Conservation (phyloP, 2,797 vertebrate genomes). For the Siniperca undulata region DNA sequence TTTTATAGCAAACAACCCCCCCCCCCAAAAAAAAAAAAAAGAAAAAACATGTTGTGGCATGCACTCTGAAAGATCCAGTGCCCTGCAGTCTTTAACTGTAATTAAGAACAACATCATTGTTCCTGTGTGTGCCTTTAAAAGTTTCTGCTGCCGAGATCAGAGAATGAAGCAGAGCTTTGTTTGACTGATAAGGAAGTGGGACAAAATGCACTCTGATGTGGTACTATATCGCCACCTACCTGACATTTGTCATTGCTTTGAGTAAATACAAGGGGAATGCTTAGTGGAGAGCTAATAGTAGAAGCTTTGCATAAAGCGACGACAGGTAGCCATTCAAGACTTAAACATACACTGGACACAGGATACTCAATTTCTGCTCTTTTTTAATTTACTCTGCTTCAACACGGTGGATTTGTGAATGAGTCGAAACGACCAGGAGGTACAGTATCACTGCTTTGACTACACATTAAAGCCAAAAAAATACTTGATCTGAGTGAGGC, state of each 20-base stretch:
- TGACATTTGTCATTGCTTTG: slow-evolving; percentile 46
- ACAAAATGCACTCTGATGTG: slow-evolving; percentile 15
- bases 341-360: background rate
- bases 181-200: slow-evolving; percentile 48
- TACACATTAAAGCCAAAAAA: background rate
- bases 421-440: slow-evolving; percentile 32
- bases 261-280: slow-evolving; percentile 50
- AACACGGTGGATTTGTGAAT: slow-evolving; percentile 41
- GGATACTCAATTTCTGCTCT: background rate
- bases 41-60: too few species aligned
- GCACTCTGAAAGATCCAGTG: background rate
- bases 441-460: slow-evolving; percentile 33
- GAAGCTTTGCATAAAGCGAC: background rate
- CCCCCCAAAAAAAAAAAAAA: too few species aligned
- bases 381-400: background rate
- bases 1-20: background rate
- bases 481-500: background rate
- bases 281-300: slow-evolving; percentile 11
- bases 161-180: slow-evolving; percentile 24
- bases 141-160: slow-evolving; percentile 8
- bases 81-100: background rate
- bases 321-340: background rate
- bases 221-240: slow-evolving; percentile 63
- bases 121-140: background rate
- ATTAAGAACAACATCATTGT: background rate